Conservation (phyloP, 2,888 invertebrate species). For the Tiliacea citrago region DNA sequence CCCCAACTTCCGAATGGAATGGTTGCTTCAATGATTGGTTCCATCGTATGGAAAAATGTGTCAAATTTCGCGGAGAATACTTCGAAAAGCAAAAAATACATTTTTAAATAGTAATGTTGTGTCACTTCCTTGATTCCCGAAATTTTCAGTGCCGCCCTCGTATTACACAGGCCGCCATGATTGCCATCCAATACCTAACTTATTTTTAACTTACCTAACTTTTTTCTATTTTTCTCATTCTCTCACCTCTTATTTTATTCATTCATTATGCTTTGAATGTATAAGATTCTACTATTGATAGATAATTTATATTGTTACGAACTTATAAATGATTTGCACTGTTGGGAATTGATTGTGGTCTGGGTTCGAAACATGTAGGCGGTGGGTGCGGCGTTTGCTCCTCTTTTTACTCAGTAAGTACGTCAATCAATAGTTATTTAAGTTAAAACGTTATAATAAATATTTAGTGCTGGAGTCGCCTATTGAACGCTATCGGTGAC, state of each 20-base stretch:
- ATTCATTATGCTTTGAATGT: slow-evolving; percentile 3
- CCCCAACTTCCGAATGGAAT: too few relatives aligned
- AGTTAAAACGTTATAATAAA: not conserved
- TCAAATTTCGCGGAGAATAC: too few relatives aligned
- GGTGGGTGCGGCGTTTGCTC: not conserved
- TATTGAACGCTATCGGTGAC: not conserved
- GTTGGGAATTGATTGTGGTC: slow-evolving; percentile 13
- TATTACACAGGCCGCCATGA: too few relatives aligned
- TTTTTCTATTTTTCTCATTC: not conserved
- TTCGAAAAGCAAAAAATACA: too few relatives aligned
- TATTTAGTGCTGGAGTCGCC: not conserved
- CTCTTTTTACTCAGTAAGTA: slow-evolving; percentile 35
- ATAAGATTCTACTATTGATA: slow-evolving; percentile 7
- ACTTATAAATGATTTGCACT: slow-evolving; percentile 7
- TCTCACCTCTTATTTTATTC: slow-evolving; percentile 8
- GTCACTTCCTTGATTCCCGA: too few relatives aligned
- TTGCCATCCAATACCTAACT: too few relatives aligned
- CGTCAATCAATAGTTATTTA: not conserved
- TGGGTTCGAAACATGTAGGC: slow-evolving; percentile 3
- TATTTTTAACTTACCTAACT: too few relatives aligned
- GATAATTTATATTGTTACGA: not conserved
- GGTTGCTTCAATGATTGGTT: too few relatives aligned
- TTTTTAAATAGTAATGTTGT: too few relatives aligned
- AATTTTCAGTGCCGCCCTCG: too few relatives aligned
- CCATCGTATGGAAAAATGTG: too few relatives aligned